phyloP scores from a whole-genome alignment of 53 echinoderm and acorn worm genomes.

The Antedon mediterranea region DNA sequence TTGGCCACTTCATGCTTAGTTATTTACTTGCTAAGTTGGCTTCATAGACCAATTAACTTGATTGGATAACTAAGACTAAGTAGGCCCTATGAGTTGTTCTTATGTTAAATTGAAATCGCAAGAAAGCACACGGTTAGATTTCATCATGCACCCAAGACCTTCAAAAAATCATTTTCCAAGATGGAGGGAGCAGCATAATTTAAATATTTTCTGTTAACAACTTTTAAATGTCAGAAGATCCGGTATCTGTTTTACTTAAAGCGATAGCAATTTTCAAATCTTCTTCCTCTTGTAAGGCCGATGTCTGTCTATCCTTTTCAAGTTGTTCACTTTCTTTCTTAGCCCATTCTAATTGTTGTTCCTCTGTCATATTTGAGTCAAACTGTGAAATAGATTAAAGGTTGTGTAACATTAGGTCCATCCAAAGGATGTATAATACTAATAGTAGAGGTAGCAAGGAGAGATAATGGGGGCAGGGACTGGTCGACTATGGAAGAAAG shows the following conservation, averaged over 20 bases:
- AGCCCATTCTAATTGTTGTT: constrained; percentile 69
- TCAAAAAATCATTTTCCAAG: too few species aligned
- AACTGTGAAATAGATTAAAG: background rate
- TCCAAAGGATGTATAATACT: too few species aligned
- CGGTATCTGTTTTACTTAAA: constrained; percentile 41
- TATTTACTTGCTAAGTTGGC: too few species aligned
- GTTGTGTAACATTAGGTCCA: too few species aligned
- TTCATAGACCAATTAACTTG: too few species aligned
- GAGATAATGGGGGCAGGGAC: too few species aligned
- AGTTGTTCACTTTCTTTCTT: constrained; percentile 46
- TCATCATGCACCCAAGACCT: too few species aligned
- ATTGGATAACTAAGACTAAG: too few species aligned
- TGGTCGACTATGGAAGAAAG: too few species aligned
- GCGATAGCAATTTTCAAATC: constrained; percentile 54
- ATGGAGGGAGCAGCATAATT: background rate
- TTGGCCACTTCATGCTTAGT: background rate
- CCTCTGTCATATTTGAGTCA: constrained; percentile 10
- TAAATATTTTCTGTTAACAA: background rate
- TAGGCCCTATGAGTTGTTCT: too few species aligned
- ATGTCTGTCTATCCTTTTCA: constrained; percentile 26
- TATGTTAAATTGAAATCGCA: background rate
- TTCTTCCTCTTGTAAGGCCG: constrained; percentile 40
- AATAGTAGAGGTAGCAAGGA: too few species aligned
- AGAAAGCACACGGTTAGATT: background rate
- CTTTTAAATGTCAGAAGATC: constrained; percentile 47